Percentiles rank a stretch among this genome's conserved stretches.
Evolutionary conservation across 2,113 vertebrate species (phyloP).

Genomic region (Vulpes vulpes): DNA sequence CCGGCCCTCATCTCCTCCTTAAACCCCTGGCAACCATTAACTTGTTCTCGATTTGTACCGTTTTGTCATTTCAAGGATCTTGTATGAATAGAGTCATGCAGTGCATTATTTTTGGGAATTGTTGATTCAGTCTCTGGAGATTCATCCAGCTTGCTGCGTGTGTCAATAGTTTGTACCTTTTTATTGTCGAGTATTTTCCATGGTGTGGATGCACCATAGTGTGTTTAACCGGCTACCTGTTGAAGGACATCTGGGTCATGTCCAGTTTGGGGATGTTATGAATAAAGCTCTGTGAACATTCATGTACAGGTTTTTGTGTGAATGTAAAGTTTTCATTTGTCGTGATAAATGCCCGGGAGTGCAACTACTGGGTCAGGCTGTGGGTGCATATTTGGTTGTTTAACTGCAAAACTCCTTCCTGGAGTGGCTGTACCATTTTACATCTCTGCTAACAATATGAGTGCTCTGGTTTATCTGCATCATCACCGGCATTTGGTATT

Average conservation of each 20-base stretch:
- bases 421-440: not conserved
- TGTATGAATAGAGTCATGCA: not conserved
- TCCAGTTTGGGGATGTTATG: not conserved
- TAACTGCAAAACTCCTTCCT: not conserved
- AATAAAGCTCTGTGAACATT: not conserved
- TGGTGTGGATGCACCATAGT: not conserved
- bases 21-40: not conserved
- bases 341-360: not conserved
- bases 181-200: not conserved
- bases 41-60: not conserved
- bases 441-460: not conserved
- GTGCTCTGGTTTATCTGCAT: not conserved
- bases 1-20: not conserved
- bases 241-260: not conserved
- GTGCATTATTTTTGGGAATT: not conserved
- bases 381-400: not conserved
- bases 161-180: not conserved
- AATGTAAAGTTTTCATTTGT: not conserved
- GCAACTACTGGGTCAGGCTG: not conserved
- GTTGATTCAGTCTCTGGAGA: not conserved
- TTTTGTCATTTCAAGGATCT: not conserved
- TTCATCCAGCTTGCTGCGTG: not conserved
- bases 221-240: not conserved
- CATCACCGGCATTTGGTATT: not conserved
- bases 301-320: not conserved